Base-by-base conservation (phyloP, 2,113 vertebrate genomes). In the Gopherus evgoodei region DNA sequence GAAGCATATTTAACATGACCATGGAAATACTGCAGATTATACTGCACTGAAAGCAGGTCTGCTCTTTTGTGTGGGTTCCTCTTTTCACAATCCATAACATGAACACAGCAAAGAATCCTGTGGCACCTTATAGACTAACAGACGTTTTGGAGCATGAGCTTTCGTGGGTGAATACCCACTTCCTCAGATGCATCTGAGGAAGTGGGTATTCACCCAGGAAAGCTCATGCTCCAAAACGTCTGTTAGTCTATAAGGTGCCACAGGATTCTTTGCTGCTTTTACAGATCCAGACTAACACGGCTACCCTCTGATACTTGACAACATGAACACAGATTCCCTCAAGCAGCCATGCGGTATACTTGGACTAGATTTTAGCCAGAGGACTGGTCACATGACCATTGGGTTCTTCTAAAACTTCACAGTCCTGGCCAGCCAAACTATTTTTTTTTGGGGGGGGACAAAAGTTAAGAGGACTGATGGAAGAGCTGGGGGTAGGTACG, bases 361-460 rank as follows among this genome's bases (percentile, higher is more conserved):
- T 75, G 86, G 53, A 83, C 52, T 0, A 0, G 84, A 91, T 27
- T 81, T 38, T 47, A 83, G 8, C 72, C 80, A 75, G 50, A 38
- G 80, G 90, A 62, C 25, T 1, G 0, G 11, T 52, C 0, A 0
- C 4, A 17, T 29, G 78, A 69, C 21, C n/a, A 0, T 4, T 50
- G 42, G 22, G 44, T 75, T 75, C 72, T 44, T 76, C 38, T 42
- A 44, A 42, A 76, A 44, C 19, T 25, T 44, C 9, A 54, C 65
- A 88, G n/a, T 38, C 31, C 3, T 84, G n/a, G 91, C 13, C 3
- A 10, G 56, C 21, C 22, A 72, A 7, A 72, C 16, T 11, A 83
- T 27, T n/a, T 83, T 83, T 11, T 0, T 0, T 14, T 8, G 42
- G 42, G 16, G 2, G 16, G 52, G 52, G 8, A 75, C 47, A 88